These are phyloP conservation scores for Bradypodion ventrale DNA, from an alignment of 2,797 vertebrate genomes.

Conservation along the genomic window DNA sequence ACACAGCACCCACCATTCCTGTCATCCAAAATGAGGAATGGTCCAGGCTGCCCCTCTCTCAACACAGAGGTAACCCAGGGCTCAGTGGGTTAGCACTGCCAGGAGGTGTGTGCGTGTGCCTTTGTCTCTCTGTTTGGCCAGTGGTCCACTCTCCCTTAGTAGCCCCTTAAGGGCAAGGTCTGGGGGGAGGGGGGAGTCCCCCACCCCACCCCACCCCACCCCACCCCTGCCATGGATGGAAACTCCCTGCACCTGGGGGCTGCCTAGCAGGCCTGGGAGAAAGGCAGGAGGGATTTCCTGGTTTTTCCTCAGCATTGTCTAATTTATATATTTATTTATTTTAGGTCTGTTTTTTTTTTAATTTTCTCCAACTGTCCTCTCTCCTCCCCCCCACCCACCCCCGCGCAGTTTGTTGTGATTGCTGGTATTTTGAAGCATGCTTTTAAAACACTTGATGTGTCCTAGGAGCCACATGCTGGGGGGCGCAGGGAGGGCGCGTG, in stretches of 20 bases:
- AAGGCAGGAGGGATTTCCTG: slow-evolving; percentile 51
- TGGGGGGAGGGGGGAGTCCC: too few relatives aligned
- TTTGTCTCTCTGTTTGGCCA: not conserved
- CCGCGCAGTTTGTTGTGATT: slow-evolving; percentile 38
- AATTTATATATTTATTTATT: slow-evolving; percentile 75
- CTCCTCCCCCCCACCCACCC: not conserved
- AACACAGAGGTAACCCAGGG: not conserved
- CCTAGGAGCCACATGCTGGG: not conserved
- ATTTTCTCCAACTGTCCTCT: slow-evolving; percentile 54
- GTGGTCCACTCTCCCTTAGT: not conserved
- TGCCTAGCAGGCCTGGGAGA: slow-evolving; percentile 14
- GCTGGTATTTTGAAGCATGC: slow-evolving; percentile 43
- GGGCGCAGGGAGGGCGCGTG: too few relatives aligned
- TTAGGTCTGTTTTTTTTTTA: slow-evolving; percentile 35
- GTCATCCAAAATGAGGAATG: too few relatives aligned
- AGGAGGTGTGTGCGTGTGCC: too few relatives aligned
- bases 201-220: too few relatives aligned
- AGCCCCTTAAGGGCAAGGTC: too few relatives aligned
- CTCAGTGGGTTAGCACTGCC: too few relatives aligned
- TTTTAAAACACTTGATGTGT: slow-evolving; percentile 28
- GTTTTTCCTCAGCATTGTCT: slow-evolving; percentile 60
- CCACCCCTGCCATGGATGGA: too few relatives aligned
- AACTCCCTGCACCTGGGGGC: too few relatives aligned
- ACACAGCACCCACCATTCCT: too few relatives aligned
- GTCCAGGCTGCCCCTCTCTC: not conserved